Evolutionary conservation across 2,113 vertebrate species (phyloP).

Genomic region (Halichoerus grypus): DNA sequence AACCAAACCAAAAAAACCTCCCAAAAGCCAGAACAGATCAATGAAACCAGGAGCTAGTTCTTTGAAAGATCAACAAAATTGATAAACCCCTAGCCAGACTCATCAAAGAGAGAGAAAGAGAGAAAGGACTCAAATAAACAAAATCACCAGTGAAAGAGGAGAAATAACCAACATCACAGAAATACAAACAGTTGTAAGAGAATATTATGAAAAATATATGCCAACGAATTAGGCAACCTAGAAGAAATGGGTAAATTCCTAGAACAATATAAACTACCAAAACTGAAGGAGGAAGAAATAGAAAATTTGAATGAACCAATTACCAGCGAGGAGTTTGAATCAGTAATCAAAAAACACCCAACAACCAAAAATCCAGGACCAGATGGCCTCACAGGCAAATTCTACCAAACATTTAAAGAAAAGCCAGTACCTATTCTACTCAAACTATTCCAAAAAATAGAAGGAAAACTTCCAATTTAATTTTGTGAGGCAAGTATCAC

Average conservation of each 20-base stretch:
- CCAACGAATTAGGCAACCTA: background rate
- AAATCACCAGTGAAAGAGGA: background rate
- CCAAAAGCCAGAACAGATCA: background rate
- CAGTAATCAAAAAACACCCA: background rate
- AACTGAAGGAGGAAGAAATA: background rate
- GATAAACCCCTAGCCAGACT: background rate
- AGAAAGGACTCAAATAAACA: background rate
- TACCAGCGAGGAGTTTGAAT: background rate
- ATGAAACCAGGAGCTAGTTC: background rate
- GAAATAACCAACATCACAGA: background rate
- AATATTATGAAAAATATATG: background rate
- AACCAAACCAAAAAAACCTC: background rate
- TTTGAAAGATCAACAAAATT: background rate
- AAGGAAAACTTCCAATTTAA: background rate
- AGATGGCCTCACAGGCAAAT: background rate
- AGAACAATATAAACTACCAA: background rate
- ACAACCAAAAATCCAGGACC: background rate
- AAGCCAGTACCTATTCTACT: background rate
- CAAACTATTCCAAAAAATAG: background rate
- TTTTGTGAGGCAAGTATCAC: background rate
- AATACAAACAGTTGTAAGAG: background rate
- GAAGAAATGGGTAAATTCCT: background rate
- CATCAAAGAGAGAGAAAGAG: background rate
- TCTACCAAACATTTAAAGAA: background rate
- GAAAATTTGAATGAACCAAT: background rate